These are phyloP conservation scores for Euwallacea fornicatus DNA, from an alignment of 1,140 invertebrate species.

Conservation along the genomic window DNA sequence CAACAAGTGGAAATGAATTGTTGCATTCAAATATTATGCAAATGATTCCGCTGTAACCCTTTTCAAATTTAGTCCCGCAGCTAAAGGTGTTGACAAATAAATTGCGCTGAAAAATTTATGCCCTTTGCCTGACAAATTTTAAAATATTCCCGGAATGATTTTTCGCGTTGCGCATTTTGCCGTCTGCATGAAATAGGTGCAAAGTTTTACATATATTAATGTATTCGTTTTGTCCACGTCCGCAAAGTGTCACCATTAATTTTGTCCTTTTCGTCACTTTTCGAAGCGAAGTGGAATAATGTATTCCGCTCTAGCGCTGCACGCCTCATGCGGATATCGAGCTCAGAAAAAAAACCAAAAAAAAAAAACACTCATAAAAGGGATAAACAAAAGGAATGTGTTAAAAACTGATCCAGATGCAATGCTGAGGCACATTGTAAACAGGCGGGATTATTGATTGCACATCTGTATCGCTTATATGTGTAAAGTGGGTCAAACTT, in stretches of 20 bases:
- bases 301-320: no score
- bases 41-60: slow-evolving; percentile 35
- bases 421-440: slow-evolving; percentile 18
- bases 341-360: no score
- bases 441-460: slow-evolving; percentile 30
- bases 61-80: slow-evolving; percentile 31
- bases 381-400: slow-evolving; percentile 26
- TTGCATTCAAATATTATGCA: slow-evolving; percentile 36
- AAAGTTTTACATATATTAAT: no score
- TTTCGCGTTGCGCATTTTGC: slow-evolving; percentile 5
- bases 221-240: no score
- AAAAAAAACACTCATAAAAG: no score
- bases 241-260: no score
- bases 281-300: no score
- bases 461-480: slow-evolving; percentile 29
- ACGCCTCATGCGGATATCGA: no score
- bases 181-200: neutral
- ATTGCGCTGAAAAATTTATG: slow-evolving; percentile 38
- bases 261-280: no score
- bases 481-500: slow-evolving; percentile 31
- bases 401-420: slow-evolving; percentile 31
- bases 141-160: slow-evolving; percentile 25
- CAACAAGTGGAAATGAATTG: slow-evolving; percentile 25
- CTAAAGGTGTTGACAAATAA: slow-evolving; percentile 38
- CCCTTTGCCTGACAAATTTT: slow-evolving; percentile 25